phyloP scores from a whole-genome alignment of 2,113 vertebrate species.

The Oostethus manadensis region DNA sequence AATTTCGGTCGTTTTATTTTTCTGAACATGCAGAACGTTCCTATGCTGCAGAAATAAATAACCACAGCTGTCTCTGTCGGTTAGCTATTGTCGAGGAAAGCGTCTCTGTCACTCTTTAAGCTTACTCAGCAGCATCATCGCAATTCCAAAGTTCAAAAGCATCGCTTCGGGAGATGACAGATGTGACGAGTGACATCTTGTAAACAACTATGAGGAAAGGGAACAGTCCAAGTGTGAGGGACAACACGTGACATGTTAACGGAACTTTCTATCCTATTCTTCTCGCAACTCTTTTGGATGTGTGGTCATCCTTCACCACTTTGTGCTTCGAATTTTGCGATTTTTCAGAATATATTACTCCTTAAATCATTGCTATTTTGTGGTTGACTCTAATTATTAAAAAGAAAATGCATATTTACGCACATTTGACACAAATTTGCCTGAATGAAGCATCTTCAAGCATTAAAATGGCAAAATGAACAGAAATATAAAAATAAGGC shows the following conservation, averaged over 20 bases:
- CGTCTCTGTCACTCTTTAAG: slow-evolving; percentile 3
- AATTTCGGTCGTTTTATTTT: too few relatives aligned
- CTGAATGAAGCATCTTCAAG: too few relatives aligned
- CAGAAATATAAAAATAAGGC: too few relatives aligned
- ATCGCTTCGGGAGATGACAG: not conserved
- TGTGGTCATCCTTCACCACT: too few relatives aligned
- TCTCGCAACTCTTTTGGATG: too few relatives aligned
- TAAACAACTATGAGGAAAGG: not conserved
- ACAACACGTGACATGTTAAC: not conserved
- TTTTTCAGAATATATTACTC: too few relatives aligned
- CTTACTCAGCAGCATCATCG: slow-evolving; percentile 2
- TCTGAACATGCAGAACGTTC: not conserved
- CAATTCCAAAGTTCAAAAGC: slow-evolving; percentile 12
- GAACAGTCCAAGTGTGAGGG: not conserved
- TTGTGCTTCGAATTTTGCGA: too few relatives aligned
- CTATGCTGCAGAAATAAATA: not conserved
- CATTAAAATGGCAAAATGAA: too few relatives aligned
- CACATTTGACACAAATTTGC: too few relatives aligned
- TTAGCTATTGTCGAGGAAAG: slow-evolving; percentile 15
- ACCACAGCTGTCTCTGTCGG: not conserved
- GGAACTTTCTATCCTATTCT: not conserved
- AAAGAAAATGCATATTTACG: too few relatives aligned
- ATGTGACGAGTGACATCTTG: not conserved
- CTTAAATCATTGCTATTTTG: too few relatives aligned
- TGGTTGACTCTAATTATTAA: too few relatives aligned